Percentiles rank a stretch among this genome's conserved stretches.
phyloP scores from a whole-genome alignment of 92 coral and sea anemone species.

The Heteractis magnifica region DNA sequence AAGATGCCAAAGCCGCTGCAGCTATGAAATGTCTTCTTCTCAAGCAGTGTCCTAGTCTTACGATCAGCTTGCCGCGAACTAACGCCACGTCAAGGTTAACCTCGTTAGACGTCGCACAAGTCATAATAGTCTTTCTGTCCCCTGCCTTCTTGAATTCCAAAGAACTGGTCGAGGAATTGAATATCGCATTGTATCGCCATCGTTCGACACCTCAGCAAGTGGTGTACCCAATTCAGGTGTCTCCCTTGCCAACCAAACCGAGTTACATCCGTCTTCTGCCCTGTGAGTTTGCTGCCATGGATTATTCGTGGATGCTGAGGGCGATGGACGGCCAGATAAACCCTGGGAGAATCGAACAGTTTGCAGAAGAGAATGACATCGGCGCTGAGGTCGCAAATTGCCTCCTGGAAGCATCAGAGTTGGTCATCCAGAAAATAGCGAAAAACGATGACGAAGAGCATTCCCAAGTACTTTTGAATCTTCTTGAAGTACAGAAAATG shows the following conservation, averaged over 20 bases:
- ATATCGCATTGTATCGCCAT: slow-evolving; percentile 85
- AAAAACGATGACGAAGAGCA: slow-evolving; percentile 6
- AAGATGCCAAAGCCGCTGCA: slow-evolving; percentile 48
- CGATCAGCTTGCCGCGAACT: slow-evolving; percentile 50
- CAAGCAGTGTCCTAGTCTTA: slow-evolving; percentile 44
- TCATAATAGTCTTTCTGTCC: slow-evolving; percentile 71
- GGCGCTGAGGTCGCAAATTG: slow-evolving; percentile 45
- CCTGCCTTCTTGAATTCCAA: slow-evolving; percentile 59
- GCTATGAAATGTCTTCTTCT: slow-evolving; percentile 64
- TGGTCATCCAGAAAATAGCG: slow-evolving; percentile 36
- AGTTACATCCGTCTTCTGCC: slow-evolving; percentile 77
- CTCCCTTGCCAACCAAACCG: slow-evolving; percentile 69
- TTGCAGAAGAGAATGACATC: slow-evolving; percentile 35
- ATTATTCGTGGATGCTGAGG: slow-evolving; percentile 46
- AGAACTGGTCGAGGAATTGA: slow-evolving; percentile 86
- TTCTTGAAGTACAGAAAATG: slow-evolving; percentile 48
- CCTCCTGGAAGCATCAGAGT: slow-evolving; percentile 45
- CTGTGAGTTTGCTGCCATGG: slow-evolving; percentile 59
- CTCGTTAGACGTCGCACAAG: slow-evolving; percentile 69
- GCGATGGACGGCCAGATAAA: slow-evolving; percentile 9
- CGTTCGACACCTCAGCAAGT: slow-evolving; percentile 59
- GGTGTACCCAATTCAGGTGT: slow-evolving; percentile 63
- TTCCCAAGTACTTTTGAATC: slow-evolving; percentile 60
- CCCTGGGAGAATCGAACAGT: slow-evolving; percentile 17
- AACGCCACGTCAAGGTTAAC: slow-evolving; percentile 69